Base-by-base conservation (phyloP, 2,888 invertebrate genomes). In the Zhengitettix transpicula region DNA sequence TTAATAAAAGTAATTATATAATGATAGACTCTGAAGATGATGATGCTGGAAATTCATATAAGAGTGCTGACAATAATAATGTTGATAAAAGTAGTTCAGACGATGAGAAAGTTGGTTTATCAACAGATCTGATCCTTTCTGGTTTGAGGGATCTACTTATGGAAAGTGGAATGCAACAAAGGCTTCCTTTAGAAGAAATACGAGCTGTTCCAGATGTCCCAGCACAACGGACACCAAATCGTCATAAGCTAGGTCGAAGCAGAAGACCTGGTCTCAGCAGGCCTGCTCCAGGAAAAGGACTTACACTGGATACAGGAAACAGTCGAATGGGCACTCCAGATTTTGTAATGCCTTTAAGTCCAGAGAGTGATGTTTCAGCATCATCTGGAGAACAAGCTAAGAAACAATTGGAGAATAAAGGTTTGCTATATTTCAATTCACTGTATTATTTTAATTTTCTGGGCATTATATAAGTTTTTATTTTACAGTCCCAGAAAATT, bases 291-390 rank as follows among this genome's bases (percentile, higher is more conserved):
- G 56, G 17, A 53, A 42, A 12, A 42, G 14, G 12, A 12, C 14
- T 40, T 40, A 47, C 40, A 10, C 53, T 53, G 40, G 15, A 9
- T 12, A 42, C 15, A 11, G 17, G 12, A 16, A 42, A 58, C 41
- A 58, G 41, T n/a, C 54, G 58, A 14, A 58, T 16, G 12, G 53
- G 55, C n/a, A 61, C 61, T 11, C 60, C 63, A 12, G 62, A 62
- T 52, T 64, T 64, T 58, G 63, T 61, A 52, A 64, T 74, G 70
- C 74, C 74, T 9, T 63, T 71, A 15, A 74, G 73, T 62, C 74
- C 74, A 40, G 74, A 74, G 57, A 74, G 73, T 63, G 74, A 74
- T 60, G 71, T 72, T 17, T 74, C 74, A 3, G 72, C 70, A 1
- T 63, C 57, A 14, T 62, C 64, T 11, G 62, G 60, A 16, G 64